phyloP scores from a whole-genome alignment of 2,113 vertebrate species.

The Callipepla californica region DNA sequence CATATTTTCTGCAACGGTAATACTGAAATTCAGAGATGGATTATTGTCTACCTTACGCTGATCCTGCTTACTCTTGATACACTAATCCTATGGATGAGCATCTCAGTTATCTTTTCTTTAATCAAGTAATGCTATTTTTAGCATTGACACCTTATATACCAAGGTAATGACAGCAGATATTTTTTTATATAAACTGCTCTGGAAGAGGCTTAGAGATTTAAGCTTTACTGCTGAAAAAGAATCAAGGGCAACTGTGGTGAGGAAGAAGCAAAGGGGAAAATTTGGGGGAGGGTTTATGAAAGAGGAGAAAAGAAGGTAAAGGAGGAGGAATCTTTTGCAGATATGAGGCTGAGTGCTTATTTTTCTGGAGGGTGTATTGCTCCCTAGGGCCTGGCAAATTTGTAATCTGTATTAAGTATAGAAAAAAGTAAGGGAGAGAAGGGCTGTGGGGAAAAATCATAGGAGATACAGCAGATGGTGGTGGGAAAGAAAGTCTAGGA shows the following conservation, averaged over 20 bases:
- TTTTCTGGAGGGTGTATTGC: not conserved
- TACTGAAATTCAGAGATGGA: not conserved
- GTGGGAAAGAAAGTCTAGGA: not conserved
- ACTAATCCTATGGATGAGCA: constrained; percentile 28
- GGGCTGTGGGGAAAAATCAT: not conserved
- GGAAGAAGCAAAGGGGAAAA: not conserved
- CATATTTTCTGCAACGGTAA: constrained; percentile 19
- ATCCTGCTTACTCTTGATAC: constrained; percentile 12
- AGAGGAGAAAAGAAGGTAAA: not conserved
- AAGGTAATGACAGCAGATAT: not conserved
- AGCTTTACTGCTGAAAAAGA: constrained; percentile 12
- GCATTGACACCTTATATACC: not conserved
- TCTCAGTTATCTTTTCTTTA: constrained; percentile 41
- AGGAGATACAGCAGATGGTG: not conserved
- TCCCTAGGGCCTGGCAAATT: not conserved
- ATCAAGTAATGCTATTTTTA: constrained; percentile 54
- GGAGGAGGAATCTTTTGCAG: not conserved
- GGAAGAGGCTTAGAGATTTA: not conserved
- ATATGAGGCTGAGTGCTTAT: not conserved
- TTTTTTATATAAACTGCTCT: not conserved
- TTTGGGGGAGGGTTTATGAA: not conserved
- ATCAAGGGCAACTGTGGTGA: not conserved
- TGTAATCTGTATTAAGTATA: not conserved
- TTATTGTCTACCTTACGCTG: constrained; percentile 25
- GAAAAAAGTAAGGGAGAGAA: not conserved